Percentiles rank a stretch among this genome's conserved stretches.
Conservation (phyloP, 2,797 vertebrate species). For the Anolis apletophallus region DNA sequence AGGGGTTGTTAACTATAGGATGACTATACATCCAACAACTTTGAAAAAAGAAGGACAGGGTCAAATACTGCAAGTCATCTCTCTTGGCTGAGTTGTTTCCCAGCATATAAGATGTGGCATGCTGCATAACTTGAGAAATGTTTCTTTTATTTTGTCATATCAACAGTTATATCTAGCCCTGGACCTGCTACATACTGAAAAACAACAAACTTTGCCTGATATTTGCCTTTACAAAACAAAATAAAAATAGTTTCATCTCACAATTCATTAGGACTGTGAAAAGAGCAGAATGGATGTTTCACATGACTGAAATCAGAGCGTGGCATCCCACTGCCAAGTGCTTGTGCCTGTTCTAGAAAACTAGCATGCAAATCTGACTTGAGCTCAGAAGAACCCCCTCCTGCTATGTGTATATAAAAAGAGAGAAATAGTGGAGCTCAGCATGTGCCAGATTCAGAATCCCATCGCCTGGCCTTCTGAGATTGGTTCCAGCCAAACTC, state of each 20-base stretch:
- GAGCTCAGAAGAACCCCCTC: neutral
- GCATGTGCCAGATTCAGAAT: neutral
- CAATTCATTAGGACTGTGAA: neutral
- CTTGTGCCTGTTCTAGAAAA: slow-evolving; percentile 35
- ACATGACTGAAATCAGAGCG: slow-evolving; percentile 29
- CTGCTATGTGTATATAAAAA: neutral
- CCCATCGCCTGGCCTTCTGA: neutral
- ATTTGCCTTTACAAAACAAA: neutral
- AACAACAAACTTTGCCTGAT: neutral
- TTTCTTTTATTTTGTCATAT: neutral
- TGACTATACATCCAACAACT: neutral
- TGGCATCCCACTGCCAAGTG: slow-evolving; percentile 22
- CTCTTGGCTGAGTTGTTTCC: neutral
- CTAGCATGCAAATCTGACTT: slow-evolving; percentile 7
- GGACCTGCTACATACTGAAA: neutral
- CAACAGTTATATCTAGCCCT: neutral
- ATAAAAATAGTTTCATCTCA: neutral
- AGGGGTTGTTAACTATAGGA: neutral
- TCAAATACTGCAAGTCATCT: neutral
- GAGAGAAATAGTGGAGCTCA: neutral
- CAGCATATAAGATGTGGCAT: neutral
- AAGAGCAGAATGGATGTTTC: slow-evolving; percentile 5
- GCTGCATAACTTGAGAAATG: neutral
- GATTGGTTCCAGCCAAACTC: neutral
- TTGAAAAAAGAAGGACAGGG: neutral